Base-by-base conservation (phyloP, 1,140 invertebrate genomes). In the Aphelinus atriplicis region DNA sequence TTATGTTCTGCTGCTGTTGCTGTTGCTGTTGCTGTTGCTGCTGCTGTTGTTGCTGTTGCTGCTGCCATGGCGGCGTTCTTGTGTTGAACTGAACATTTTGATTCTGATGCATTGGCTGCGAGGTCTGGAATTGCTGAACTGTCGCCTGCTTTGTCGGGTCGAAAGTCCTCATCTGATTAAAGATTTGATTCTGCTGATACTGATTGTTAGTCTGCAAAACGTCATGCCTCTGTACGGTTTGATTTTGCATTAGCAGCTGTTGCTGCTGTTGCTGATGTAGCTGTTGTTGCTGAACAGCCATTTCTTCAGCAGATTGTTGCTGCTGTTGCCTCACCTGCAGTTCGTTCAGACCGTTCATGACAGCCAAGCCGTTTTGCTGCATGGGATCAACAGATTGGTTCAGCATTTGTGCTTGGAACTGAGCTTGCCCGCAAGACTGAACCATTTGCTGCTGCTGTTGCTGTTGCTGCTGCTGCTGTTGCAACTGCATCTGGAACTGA, bases 31-130 rank as follows among this genome's bases (percentile, higher is more conserved):
- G 71, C 51, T 73, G 71, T n/a, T 69, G 83, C 77, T 68, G 70
- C 53, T 4, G 77, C 85, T 81, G 72, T 82, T 84, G 79, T 87
- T 84, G 72, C 71, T 82, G 57, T 89, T 90, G 79, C 53, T 92
- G 89, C 78, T 92, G 91, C 92, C 91, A 92, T 2, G 90, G 90
- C n/a, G 90, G 90, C 45, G 90, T 89, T 83, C 90, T 90, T 5
- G 78, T 87, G 84, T 84, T 87, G 71, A 86, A 87, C 64, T 86
- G 82, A 71, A 84, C 68, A 66, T 73, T 81, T 66, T 76, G 74
- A 67, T 76, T 80, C 77, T 47, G 78, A 3, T 65, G 77, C 72
- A 60, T 63, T 53, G 65, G 75, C 77, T 51, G 78, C 6, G 5
- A 64, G 7, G 66, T 81, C 81, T 60, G 76, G 75, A 79, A 82